Conservation (phyloP, 2,797 vertebrate genomes). For the Carapus acus region DNA sequence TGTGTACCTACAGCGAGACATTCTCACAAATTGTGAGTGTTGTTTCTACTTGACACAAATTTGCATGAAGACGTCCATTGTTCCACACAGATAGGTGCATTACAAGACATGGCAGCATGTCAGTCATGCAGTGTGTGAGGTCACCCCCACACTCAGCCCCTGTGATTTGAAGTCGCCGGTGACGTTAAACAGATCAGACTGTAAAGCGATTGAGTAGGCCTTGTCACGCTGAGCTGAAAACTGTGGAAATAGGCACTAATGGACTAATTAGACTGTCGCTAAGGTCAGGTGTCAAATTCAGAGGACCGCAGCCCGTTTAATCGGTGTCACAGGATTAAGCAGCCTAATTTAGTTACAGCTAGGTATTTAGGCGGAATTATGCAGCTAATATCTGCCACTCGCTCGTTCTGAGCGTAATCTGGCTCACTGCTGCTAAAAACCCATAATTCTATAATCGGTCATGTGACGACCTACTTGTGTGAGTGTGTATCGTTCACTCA, state of each 20-base stretch:
- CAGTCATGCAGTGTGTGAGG: too few relatives aligned
- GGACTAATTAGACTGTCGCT: not conserved
- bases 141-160: too few relatives aligned
- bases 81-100: too few relatives aligned
- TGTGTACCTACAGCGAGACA: too few relatives aligned
- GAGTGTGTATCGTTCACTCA: too few relatives aligned
- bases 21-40: too few relatives aligned
- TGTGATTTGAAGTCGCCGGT: too few relatives aligned
- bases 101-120: too few relatives aligned
- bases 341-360: not conserved
- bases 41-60: too few relatives aligned
- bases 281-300: not conserved
- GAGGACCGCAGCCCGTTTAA: not conserved
- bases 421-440: not conserved
- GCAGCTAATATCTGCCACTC: not conserved
- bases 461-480: conserved; percentile 21
- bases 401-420: conserved; percentile 5
- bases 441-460: conserved; percentile 15
- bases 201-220: too few relatives aligned
- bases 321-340: not conserved
- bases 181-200: not conserved
- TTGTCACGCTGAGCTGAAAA: too few relatives aligned
- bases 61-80: too few relatives aligned
- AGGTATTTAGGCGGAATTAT: not conserved
- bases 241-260: not conserved